Evolutionary conservation across 2,888 invertebrate genomes (phyloP).

Genomic region (Dasysyrphus albostriatus): DNA sequence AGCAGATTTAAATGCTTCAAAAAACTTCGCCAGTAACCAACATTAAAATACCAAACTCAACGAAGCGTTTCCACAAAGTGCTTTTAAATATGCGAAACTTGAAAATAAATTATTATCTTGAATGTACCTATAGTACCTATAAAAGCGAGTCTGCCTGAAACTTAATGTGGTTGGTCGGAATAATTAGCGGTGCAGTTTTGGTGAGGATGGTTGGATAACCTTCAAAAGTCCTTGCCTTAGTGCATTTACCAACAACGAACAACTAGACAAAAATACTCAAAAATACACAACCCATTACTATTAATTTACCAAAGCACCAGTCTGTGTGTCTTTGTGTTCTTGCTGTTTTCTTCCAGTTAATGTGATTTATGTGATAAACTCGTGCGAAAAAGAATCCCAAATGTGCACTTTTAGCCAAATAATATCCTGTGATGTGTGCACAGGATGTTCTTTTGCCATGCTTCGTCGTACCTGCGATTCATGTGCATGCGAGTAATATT

Average conservation of each 20-base stretch:
- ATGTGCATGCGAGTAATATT: slow-evolving; percentile 37
- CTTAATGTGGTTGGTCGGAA: slow-evolving; percentile 48
- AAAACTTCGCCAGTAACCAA: slow-evolving; percentile 32
- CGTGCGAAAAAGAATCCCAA: slow-evolving; percentile 50
- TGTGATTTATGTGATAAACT: slow-evolving; percentile 65
- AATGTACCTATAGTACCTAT: background rate
- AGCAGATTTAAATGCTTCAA: slow-evolving; percentile 27
- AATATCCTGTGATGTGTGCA: slow-evolving; percentile 41
- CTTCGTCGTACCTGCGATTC: slow-evolving; percentile 11
- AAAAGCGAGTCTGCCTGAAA: slow-evolving; percentile 15
- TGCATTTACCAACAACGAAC: slow-evolving; percentile 25
- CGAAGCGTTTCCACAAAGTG: slow-evolving; percentile 53
- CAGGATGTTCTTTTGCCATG: slow-evolving; percentile 23
- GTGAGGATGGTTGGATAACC: slow-evolving; percentile 23
- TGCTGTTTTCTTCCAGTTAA: slow-evolving; percentile 46
- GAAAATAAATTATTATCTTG: slow-evolving; percentile 55
- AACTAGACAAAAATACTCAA: slow-evolving; percentile 29
- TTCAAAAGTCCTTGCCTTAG: slow-evolving; percentile 48
- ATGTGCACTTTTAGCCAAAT: slow-evolving; percentile 65
- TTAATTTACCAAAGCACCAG: slow-evolving; percentile 54
- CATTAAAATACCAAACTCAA: slow-evolving; percentile 44
- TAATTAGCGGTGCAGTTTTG: slow-evolving; percentile 54
- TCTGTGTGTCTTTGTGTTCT: background rate
- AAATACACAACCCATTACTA: slow-evolving; percentile 52
- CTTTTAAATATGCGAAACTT: slow-evolving; percentile 45